Evolutionary conservation across 2,797 vertebrate genomes (phyloP).

Genomic region (Manis pentadactyla): DNA sequence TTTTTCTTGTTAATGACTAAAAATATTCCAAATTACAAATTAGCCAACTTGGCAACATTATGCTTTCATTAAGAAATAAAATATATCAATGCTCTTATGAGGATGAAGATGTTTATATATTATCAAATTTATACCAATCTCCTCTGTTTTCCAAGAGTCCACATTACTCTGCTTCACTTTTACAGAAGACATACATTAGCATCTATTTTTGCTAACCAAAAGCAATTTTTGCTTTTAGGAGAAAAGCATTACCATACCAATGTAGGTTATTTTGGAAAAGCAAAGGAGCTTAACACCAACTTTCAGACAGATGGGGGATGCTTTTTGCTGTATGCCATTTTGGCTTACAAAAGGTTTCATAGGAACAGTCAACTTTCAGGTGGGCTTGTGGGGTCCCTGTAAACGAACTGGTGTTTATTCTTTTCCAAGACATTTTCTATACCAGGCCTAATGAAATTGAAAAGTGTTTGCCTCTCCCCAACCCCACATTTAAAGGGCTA

Average conservation of each 20-base stretch:
- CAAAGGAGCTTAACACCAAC: background rate
- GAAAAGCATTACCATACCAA: background rate
- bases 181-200: background rate
- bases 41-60: background rate
- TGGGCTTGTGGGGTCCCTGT: background rate
- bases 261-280: background rate
- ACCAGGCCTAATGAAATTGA: background rate
- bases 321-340: too few species aligned
- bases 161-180: background rate
- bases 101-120: background rate
- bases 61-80: conserved; percentile 20
- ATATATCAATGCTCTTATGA: background rate
- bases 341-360: too few species aligned
- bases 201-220: too few species aligned
- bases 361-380: too few species aligned
- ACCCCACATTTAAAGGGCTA: background rate
- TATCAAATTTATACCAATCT: background rate
- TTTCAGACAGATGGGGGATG: too few species aligned
- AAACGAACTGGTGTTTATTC: background rate
- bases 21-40: background rate
- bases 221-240: too few species aligned
- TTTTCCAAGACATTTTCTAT: background rate
- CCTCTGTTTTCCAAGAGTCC: background rate
- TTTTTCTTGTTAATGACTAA: background rate
- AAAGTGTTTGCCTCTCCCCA: background rate